Conservation (phyloP, 2,113 vertebrate genomes). For the Scomber scombrus region DNA sequence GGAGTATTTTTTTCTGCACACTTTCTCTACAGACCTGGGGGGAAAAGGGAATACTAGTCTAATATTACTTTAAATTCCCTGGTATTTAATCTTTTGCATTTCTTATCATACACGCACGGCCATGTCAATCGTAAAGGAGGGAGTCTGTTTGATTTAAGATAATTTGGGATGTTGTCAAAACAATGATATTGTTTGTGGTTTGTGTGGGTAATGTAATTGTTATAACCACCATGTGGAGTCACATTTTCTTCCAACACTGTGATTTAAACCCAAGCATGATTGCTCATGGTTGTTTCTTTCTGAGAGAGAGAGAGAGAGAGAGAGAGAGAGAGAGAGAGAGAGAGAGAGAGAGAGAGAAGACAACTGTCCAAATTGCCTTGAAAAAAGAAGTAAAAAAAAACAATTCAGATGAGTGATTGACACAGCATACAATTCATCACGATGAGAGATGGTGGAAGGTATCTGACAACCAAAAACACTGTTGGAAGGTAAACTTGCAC, state of each 20-base stretch:
- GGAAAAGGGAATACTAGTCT: conserved; percentile 35
- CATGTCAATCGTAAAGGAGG: conserved; percentile 19
- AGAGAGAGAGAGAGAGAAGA: conserved; percentile 22
- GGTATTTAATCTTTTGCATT: conserved; percentile 29
- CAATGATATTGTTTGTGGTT: conserved; percentile 30
- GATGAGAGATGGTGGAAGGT: conserved; percentile 74
- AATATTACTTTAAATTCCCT: conserved; percentile 52
- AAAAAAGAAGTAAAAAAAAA: conserved; percentile 64
- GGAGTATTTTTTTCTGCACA: conserved; percentile 18
- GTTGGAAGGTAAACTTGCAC: conserved; percentile 69
- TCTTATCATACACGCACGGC: conserved; percentile 28
- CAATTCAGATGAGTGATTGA: conserved; percentile 81
- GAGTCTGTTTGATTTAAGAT: conserved; percentile 39
- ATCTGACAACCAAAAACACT: conserved; percentile 71
- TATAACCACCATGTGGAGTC: conserved; percentile 40
- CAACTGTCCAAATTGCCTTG: conserved; percentile 67
- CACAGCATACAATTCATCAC: conserved; percentile 76
- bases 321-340: background rate
- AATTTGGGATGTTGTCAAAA: conserved; percentile 40
- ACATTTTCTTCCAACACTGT: conserved; percentile 41
- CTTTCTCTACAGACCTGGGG: conserved; percentile 39
- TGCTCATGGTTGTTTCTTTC: conserved; percentile 55
- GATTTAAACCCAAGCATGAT: conserved; percentile 66
- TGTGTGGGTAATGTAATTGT: conserved; percentile 32
- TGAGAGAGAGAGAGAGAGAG: conserved; percentile 25